Conservation (phyloP, 2,888 invertebrate genomes). For the Latheticus oryzae region DNA sequence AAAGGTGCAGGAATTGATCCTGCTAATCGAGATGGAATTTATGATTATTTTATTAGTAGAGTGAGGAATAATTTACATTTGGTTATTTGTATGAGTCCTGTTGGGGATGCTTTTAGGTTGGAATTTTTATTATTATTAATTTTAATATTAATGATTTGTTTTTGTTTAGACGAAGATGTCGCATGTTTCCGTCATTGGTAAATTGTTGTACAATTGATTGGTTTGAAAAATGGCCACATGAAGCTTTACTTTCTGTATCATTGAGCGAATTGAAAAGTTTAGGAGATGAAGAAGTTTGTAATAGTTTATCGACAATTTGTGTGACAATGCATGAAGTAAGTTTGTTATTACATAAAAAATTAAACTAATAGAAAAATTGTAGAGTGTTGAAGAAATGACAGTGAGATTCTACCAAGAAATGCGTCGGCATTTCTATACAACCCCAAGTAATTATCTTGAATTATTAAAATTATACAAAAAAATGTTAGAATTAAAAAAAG, state of each 20-base stretch:
- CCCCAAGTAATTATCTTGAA: constrained; percentile 91
- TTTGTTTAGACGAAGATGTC: constrained; percentile 77
- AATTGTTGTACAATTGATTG: constrained; percentile 96
- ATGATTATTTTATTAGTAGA: constrained; percentile 85
- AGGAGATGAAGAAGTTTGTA: constrained; percentile 66
- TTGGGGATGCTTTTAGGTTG: constrained; percentile 89
- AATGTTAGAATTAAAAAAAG: constrained; percentile 77
- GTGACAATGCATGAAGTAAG: constrained; percentile 79
- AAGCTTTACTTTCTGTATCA: constrained; percentile 87
- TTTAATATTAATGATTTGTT: no score
- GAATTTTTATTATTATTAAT: no score
- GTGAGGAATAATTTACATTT: constrained; percentile 87
- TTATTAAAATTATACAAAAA: constrained; percentile 81
- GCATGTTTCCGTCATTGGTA: constrained; percentile 94
- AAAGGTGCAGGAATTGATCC: constrained; percentile 75
- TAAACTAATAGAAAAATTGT: constrained; percentile 38
- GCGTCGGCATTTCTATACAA: constrained; percentile 89
- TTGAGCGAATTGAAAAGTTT: constrained; percentile 75
- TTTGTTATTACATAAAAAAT: constrained; percentile 2
- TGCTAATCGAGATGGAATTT: constrained; percentile 81
- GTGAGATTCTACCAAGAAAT: constrained; percentile 82
- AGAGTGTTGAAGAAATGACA: constrained; percentile 86
- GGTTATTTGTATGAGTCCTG: constrained; percentile 91
- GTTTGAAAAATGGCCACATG: constrained; percentile 93
- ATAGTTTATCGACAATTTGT: constrained; percentile 73